A percentile compares a stretch with the other conserved stretches of the same genome.
Conservation (phyloP, 1,140 invertebrate genomes). For the Copidosoma floridanum region DNA sequence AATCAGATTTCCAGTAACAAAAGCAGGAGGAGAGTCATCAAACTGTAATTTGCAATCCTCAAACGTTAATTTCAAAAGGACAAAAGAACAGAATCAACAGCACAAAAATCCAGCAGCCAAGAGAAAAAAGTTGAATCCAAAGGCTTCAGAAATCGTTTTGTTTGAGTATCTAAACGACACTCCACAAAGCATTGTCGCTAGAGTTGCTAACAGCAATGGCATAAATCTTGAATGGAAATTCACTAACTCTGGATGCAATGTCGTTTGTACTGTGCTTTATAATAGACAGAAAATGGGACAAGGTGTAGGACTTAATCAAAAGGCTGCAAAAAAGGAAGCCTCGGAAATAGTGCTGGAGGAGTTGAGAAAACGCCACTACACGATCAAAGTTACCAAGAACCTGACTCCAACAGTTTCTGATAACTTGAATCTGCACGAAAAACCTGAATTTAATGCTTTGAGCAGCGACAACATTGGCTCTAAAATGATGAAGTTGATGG, state of each 20-base stretch:
- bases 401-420: conserved; percentile 17
- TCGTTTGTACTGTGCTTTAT: conserved; percentile 41
- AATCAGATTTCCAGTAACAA: no score
- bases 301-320: conserved; percentile 41
- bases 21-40: not conserved
- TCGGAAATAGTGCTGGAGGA: conserved; percentile 45
- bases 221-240: conserved; percentile 41
- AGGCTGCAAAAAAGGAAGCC: conserved; percentile 53
- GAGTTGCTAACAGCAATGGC: conserved; percentile 34
- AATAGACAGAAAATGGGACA: conserved; percentile 44
- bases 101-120: not conserved
- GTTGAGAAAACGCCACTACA: conserved; percentile 56
- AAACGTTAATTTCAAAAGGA: conserved; percentile 1
- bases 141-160: conserved; percentile 35
- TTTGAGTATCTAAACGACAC: conserved; percentile 40
- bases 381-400: conserved; percentile 54
- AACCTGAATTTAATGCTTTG: not conserved
- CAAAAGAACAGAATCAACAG: not conserved
- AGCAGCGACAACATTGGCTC: conserved; percentile 62
- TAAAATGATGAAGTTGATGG: conserved; percentile 77
- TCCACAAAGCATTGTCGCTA: conserved; percentile 36
- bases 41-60: not conserved
- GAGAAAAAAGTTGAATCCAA: conserved; percentile 6
- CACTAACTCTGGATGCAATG: conserved; percentile 30
- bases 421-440: not conserved